Evolutionary conservation across 2,888 invertebrate genomes (phyloP).

Genomic region (Pedicia rivosa): DNA sequence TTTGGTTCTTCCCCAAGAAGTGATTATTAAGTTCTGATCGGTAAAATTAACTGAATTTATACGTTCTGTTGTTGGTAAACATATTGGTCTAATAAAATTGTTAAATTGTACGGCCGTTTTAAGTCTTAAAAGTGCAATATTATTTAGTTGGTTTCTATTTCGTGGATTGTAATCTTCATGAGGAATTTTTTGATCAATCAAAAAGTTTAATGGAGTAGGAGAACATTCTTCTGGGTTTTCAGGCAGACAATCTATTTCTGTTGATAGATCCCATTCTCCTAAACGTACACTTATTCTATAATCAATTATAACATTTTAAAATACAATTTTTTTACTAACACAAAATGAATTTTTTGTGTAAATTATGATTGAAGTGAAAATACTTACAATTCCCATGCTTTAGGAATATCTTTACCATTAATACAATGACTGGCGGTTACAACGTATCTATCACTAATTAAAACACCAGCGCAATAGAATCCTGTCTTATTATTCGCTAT

Average conservation of each 20-base stretch:
- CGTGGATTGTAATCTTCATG: constrained; percentile 47
- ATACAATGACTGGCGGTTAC: constrained; percentile 30
- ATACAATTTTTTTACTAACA: background rate
- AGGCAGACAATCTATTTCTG: constrained; percentile 31
- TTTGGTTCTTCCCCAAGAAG: constrained; percentile 52
- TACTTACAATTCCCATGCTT: constrained; percentile 3
- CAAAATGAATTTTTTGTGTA: background rate
- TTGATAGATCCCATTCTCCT: constrained; percentile 38
- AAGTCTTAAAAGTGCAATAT: constrained; percentile 56
- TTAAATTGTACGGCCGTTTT: constrained; percentile 34
- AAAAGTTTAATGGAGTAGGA: constrained; percentile 39
- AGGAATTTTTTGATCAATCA: constrained; percentile 42
- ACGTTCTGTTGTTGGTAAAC: constrained; percentile 29
- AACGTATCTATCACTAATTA: constrained; percentile 9
- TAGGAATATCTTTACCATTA: constrained; percentile 30
- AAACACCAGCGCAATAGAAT: constrained; percentile 41
- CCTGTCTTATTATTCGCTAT: constrained; percentile 36
- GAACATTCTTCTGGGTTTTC: constrained; percentile 18
- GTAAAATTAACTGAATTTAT: constrained; percentile 26
- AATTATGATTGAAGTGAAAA: background rate
- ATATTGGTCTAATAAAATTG: constrained; percentile 18
- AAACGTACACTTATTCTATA: constrained; percentile 16
- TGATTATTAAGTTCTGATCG: constrained; percentile 34
- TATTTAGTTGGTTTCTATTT: constrained; percentile 40
- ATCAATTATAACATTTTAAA: no score